Percentiles rank a stretch among this genome's conserved stretches.
phyloP scores from a whole-genome alignment of 2,888 invertebrate species.

The Lasioglossum pauxillum region DNA sequence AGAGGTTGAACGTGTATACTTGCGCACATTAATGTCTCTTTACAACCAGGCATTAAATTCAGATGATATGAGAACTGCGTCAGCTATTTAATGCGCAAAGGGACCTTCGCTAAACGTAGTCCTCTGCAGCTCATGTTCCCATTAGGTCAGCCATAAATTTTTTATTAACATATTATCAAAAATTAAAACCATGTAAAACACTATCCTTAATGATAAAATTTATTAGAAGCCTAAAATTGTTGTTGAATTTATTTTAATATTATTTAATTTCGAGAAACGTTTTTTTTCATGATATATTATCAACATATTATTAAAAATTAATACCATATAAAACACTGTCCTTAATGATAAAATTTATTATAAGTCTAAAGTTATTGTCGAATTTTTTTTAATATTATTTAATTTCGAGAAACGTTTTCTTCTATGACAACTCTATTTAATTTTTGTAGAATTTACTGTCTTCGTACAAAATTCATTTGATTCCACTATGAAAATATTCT shows the following conservation, averaged over 20 bases:
- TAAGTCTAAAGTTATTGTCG: background rate
- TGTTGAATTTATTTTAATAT: background rate
- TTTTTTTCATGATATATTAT: background rate
- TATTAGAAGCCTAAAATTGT: too few relatives aligned
- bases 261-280: background rate
- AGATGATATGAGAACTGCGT: conserved; percentile 14
- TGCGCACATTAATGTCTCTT: conserved; percentile 65
- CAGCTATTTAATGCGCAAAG: conserved; percentile 3
- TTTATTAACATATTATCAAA: background rate
- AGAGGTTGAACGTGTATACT: conserved; percentile 50
- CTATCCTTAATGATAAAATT: background rate
- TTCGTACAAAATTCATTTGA: background rate
- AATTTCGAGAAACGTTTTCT: background rate
- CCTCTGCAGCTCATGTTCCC: background rate
- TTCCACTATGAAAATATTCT: background rate
- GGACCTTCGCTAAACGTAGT: background rate
- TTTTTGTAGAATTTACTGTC: background rate
- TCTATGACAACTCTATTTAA: background rate
- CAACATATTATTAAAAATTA: background rate
- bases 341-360: too few relatives aligned
- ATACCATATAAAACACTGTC: background rate
- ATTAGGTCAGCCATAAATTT: background rate
- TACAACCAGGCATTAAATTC: conserved; percentile 64
- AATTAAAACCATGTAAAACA: background rate
- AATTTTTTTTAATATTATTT: background rate